Evolutionary conservation across 2,888 invertebrate species (phyloP).

Genomic region (Hirtodrosophila duncani): DNA sequence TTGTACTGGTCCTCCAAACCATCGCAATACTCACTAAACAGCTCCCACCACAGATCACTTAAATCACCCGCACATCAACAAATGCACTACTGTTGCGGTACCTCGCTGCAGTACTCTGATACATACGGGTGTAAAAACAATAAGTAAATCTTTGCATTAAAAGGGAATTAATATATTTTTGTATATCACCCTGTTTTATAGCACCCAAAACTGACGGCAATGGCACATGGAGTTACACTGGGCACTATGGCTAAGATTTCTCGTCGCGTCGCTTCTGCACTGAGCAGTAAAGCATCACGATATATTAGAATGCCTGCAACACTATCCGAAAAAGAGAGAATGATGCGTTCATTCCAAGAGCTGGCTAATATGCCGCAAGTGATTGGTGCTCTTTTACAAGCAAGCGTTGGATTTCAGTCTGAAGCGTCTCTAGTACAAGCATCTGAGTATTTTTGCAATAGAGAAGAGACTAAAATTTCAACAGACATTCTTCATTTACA

Average conservation of each 20-base stretch:
- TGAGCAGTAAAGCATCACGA: conserved; percentile 69
- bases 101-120: too few relatives aligned
- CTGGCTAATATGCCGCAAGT: conserved; percentile 72
- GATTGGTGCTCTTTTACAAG: conserved; percentile 64
- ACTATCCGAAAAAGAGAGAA: conserved; percentile 67
- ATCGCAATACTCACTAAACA: too few relatives aligned
- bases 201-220: conserved; percentile 66
- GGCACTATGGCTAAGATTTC: conserved; percentile 68
- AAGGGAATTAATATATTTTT: too few relatives aligned
- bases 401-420: conserved; percentile 47
- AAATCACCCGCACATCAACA: too few relatives aligned
- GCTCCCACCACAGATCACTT: too few relatives aligned
- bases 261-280: conserved; percentile 62
- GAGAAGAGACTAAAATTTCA: background rate
- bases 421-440: conserved; percentile 18
- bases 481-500: conserved; percentile 53
- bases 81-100: too few relatives aligned
- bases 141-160: too few relatives aligned
- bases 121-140: too few relatives aligned
- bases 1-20: too few relatives aligned
- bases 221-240: conserved; percentile 57
- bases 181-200: conserved; percentile 23
- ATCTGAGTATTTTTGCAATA: conserved; percentile 3
- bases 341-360: conserved; percentile 65
- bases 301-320: conserved; percentile 75